Evolutionary conservation across 2,797 vertebrate species (phyloP).

Genomic region (Anabas testudineus): DNA sequence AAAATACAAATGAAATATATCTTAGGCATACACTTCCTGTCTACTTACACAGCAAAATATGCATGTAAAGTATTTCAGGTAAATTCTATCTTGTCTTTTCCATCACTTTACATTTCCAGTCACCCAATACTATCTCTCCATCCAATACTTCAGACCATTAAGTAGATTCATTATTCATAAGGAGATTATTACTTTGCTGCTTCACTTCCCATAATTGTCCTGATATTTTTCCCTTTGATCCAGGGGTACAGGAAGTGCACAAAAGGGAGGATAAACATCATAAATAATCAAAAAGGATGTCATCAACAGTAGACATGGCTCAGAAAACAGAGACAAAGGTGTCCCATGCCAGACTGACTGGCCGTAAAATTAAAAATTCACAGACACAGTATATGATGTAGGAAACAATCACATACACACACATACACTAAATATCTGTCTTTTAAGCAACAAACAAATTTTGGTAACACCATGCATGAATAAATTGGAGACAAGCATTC

Average conservation of each 20-base stretch:
- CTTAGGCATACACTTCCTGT: neutral
- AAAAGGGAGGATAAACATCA: constrained; percentile 73
- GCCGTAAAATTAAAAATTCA: constrained; percentile 10
- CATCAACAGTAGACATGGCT: constrained; percentile 52
- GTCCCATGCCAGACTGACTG: constrained; percentile 26
- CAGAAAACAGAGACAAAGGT: constrained; percentile 48
- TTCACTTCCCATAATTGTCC: constrained; percentile 82
- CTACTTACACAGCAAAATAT: neutral
- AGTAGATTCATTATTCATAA: constrained; percentile 83
- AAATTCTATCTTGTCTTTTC: constrained; percentile 51
- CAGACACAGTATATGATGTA: constrained; percentile 8
- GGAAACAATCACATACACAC: constrained; percentile 8
- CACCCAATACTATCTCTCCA: constrained; percentile 48
- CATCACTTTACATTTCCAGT: constrained; percentile 72
- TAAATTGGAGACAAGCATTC: constrained; percentile 21
- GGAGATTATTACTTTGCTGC: constrained; percentile 80
- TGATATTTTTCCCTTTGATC: constrained; percentile 70
- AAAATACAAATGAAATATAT: constrained; percentile 6
- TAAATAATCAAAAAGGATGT: constrained; percentile 79
- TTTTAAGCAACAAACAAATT: constrained; percentile 1
- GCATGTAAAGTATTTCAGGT: constrained; percentile 53
- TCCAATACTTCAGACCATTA: constrained; percentile 78
- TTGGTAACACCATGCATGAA: constrained; percentile 19
- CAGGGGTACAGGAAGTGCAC: constrained; percentile 71
- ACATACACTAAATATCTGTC: neutral